These are phyloP conservation scores for Lycocerus yunnanus DNA, from an alignment of 2,888 invertebrate genomes.

Conservation along the genomic window DNA sequence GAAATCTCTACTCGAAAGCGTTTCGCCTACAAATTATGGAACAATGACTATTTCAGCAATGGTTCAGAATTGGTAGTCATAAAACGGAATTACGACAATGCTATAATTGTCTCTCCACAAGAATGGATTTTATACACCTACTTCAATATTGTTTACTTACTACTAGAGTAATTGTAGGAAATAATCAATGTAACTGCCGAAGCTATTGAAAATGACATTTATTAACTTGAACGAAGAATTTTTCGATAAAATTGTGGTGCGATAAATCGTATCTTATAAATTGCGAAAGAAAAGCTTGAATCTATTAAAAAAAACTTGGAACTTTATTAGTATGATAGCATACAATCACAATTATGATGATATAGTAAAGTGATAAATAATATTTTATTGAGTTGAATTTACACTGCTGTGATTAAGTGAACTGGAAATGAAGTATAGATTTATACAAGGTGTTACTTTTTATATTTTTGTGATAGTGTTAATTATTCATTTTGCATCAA, in stretches of 20 bases:
- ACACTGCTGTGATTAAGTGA: not conserved
- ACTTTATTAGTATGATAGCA: not conserved
- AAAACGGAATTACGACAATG: slow-evolving; percentile 18
- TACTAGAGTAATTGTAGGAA: slow-evolving; percentile 11
- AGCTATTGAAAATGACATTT: slow-evolving; percentile 6
- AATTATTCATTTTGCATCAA: slow-evolving; percentile 14
- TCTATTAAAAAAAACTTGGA: not conserved
- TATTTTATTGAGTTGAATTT: not conserved
- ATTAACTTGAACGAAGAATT: slow-evolving; percentile 2
- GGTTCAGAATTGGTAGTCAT: slow-evolving; percentile 23
- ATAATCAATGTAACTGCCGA: slow-evolving; percentile 20
- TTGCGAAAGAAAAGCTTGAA: not conserved
- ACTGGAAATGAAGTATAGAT: slow-evolving; percentile 11
- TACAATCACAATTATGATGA: not conserved
- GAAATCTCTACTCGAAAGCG: slow-evolving; percentile 28
- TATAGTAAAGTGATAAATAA: not conserved
- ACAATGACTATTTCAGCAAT: slow-evolving; percentile 30
- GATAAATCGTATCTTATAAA: not conserved
- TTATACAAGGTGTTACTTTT: slow-evolving; percentile 9
- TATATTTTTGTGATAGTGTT: slow-evolving; percentile 27
- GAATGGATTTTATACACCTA: slow-evolving; percentile 19
- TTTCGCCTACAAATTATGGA: slow-evolving; percentile 29
- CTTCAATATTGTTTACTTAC: slow-evolving; percentile 16
- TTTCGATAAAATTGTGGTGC: not conserved
- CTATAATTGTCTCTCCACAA: slow-evolving; percentile 15